phyloP scores from a whole-genome alignment of 1,140 invertebrate genomes.

The Matsumurasca onukii region DNA sequence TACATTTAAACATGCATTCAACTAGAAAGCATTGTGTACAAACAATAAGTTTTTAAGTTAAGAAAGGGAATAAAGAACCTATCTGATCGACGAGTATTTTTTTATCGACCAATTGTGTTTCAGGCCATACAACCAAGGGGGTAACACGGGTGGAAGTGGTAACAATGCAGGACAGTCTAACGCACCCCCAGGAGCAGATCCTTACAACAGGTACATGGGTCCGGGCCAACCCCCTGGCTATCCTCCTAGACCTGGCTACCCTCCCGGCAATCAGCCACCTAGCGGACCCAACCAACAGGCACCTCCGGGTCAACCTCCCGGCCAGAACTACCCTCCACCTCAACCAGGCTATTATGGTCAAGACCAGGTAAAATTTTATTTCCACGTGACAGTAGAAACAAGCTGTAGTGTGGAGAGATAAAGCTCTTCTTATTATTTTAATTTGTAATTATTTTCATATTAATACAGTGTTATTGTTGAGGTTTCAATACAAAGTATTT shows the following conservation, averaged over 20 bases:
- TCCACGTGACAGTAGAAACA: too few species aligned
- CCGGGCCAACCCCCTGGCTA: conserved; percentile 35
- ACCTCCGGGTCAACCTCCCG: conserved; percentile 32
- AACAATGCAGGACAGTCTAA: conserved; percentile 37
- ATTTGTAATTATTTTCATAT: too few species aligned
- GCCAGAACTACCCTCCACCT: conserved; percentile 48
- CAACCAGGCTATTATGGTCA: conserved; percentile 66
- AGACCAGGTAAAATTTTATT: conserved; percentile 51
- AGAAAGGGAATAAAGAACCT: too few species aligned
- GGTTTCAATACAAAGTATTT: too few species aligned
- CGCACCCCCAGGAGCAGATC: conserved; percentile 35
- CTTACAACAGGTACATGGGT: conserved; percentile 40
- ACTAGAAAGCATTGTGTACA: too few species aligned
- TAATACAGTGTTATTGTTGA: too few species aligned
- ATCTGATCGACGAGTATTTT: too few species aligned
- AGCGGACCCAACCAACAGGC: conserved; percentile 33
- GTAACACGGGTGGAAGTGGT: conserved; percentile 29
- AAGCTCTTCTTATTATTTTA: too few species aligned
- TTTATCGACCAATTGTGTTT: conserved; percentile 1
- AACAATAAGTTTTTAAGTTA: too few species aligned
- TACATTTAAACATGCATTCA: too few species aligned
- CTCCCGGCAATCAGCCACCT: not conserved
- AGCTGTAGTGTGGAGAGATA: too few species aligned
- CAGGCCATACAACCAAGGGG: conserved; percentile 40
- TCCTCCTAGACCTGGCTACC: conserved; percentile 37